A percentile compares a stretch with the other conserved stretches of the same genome.
These are phyloP conservation scores for Poeciliopsis occidentalis DNA, from an alignment of 2,113 vertebrate genomes.

Conservation along the genomic window DNA sequence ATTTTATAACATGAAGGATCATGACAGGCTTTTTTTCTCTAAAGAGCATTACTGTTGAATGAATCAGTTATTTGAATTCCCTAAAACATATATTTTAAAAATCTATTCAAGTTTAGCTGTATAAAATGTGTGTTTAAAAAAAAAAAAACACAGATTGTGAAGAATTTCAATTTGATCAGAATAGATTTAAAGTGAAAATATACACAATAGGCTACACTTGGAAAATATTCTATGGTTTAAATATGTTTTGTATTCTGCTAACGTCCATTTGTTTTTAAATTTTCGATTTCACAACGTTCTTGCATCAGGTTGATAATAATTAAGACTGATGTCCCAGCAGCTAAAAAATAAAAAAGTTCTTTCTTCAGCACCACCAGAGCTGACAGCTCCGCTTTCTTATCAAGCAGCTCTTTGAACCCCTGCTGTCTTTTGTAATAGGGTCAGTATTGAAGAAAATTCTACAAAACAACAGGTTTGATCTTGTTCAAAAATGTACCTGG, in stretches of 20 bases:
- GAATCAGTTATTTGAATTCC: not conserved
- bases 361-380: not conserved
- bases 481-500: not conserved
- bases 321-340: not conserved
- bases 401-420: not conserved
- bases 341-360: not conserved
- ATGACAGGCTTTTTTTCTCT: not conserved
- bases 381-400: not conserved
- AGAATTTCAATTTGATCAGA: not conserved
- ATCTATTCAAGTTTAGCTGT: too few relatives aligned
- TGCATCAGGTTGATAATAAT: not conserved
- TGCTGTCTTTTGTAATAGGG: not conserved
- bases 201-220: not conserved
- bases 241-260: not conserved
- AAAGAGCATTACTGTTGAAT: constrained; percentile 1
- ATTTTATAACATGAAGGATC: constrained; percentile 30
- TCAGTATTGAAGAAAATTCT: not conserved
- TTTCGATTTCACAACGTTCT: not conserved
- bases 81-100: not conserved
- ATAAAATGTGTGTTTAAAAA: too few relatives aligned
- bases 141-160: too few relatives aligned
- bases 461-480: not conserved
- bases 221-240: not conserved
- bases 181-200: not conserved
- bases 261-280: not conserved